These are phyloP conservation scores for Parnassius smintheus DNA, from an alignment of 2,888 invertebrate genomes.

Conservation along the genomic window DNA sequence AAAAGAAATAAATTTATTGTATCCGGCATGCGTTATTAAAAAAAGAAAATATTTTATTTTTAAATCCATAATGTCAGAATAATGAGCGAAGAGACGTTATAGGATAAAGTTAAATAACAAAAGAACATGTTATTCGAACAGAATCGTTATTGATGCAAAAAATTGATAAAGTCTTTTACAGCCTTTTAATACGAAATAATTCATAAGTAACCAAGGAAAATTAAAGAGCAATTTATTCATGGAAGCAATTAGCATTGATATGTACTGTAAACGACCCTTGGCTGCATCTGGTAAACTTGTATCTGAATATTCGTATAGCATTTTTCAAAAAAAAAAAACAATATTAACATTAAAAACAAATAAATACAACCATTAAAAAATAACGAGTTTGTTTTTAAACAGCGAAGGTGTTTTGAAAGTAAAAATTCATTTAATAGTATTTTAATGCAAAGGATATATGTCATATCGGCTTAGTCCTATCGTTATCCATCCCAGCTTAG, in stretches of 20 bases:
- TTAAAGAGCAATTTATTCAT: conserved; percentile 2
- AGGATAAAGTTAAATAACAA: background rate
- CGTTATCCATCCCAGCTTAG: too few relatives aligned
- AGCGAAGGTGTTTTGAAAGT: background rate
- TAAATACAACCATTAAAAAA: background rate
- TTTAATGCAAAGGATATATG: too few relatives aligned
- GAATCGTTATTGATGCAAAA: background rate
- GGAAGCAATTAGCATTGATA: background rate
- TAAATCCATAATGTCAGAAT: background rate
- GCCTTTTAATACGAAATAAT: background rate
- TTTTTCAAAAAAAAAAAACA: background rate
- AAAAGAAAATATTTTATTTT: background rate
- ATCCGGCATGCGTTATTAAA: background rate
- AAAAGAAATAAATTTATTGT: background rate
- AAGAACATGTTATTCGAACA: background rate
- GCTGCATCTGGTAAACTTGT: background rate
- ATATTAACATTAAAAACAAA: background rate
- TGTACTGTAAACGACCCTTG: background rate
- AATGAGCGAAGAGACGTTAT: background rate
- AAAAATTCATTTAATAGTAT: too few relatives aligned
- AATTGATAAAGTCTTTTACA: background rate
- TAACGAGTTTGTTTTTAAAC: background rate
- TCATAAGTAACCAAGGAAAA: background rate
- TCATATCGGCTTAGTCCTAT: too few relatives aligned
- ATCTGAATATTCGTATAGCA: background rate